Evolutionary conservation across 1,140 invertebrate species (phyloP).

Genomic region (Tribolium madens): DNA sequence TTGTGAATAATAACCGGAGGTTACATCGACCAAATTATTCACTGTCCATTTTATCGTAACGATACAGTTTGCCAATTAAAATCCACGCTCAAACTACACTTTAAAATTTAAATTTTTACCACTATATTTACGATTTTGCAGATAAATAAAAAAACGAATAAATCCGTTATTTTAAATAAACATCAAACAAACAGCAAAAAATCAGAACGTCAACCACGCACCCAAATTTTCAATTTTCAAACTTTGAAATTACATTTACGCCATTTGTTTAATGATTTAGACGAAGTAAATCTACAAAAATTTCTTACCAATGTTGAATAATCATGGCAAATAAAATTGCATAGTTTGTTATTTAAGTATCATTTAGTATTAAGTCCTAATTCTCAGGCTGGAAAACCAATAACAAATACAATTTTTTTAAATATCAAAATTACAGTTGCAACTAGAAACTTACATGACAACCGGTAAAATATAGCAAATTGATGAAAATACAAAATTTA

Average conservation of each 20-base stretch:
- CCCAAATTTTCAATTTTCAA: neutral
- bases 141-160: neutral
- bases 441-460: slow-evolving; percentile 1
- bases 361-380: too few species aligned
- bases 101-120: neutral
- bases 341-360: too few species aligned
- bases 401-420: slow-evolving; percentile 11
- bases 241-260: too few species aligned
- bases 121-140: neutral
- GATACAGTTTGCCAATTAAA: neutral
- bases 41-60: slow-evolving; percentile 9
- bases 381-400: neutral
- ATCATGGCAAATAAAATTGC: too few species aligned
- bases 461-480: slow-evolving; percentile 13
- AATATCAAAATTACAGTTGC: neutral
- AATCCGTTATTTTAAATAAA: neutral
- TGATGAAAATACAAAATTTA: neutral
- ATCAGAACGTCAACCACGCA: neutral
- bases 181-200: neutral
- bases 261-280: too few species aligned
- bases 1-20: slow-evolving; percentile 21
- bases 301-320: too few species aligned
- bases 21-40: slow-evolving; percentile 12
- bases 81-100: neutral
- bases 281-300: too few species aligned